Evolutionary conservation across 1,140 invertebrate species (phyloP), one percentile per base, ranked within the genome.

Genomic region (Rhizoglyphus robini): DNA sequence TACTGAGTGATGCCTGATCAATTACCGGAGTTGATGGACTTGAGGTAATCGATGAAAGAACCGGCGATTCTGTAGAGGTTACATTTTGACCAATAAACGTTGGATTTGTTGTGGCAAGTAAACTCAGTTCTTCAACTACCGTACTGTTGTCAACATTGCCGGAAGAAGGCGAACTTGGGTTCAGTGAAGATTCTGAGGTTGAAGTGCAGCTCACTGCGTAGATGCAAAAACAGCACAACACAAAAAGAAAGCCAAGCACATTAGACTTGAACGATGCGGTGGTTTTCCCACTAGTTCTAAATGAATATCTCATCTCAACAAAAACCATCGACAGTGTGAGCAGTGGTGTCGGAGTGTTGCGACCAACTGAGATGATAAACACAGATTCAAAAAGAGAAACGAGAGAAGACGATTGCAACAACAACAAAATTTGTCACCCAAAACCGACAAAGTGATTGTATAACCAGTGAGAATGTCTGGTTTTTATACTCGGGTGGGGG

Each of bases 211-310:
- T 20, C 8, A 32, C 20, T 15, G 51, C 51, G 8, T 8, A 54
- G 8, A 5, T 15, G 23, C 8, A 5, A 5, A 54, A 32, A 54
- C 23, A 32, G 15, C 23, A 25, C 23, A 25, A 27, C 23, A 32
- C 51, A 32, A 54, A 5, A 23, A 25, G 23, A 20, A 54, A 25
- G 51, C 23, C 23, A 8, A 8, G 23, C 8, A 54, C 15, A 8
- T 8, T 32, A n/a, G n/a, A n/a, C n/a, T n/a, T n/a, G n/a, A n/a
- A n/a, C n/a, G n/a, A n/a, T n/a, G n/a, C n/a, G 51, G 51, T 20
- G 51, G 8, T 54, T 8, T 25, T 25, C 20, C 51, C 51, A 54
- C 51, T 54, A 54, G 51, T 54, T 54, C 51, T 54, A 54, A 54
- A 54, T 27, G 23, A 5, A 11, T 27, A 8, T 25, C 31, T 54